Evolutionary conservation across 2,888 invertebrate genomes (phyloP), one percentile per base, ranked within the genome.

Genomic region (Acanthococcus lagerstroemiae): DNA sequence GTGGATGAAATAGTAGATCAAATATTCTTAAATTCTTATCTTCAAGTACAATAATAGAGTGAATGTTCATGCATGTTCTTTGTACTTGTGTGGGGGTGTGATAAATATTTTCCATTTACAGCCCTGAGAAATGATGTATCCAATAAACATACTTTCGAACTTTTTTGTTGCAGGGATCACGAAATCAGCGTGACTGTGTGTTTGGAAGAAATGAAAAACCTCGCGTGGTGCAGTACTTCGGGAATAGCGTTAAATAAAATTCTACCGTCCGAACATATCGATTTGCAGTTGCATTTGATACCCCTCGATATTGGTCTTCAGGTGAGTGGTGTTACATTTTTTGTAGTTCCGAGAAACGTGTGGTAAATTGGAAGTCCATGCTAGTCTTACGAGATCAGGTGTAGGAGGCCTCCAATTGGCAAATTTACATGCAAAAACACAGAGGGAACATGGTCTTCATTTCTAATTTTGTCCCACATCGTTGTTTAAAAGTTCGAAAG

Each of bases 141-240:
- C 12, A 37, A 37, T 37, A 3, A 37, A n/a, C 37, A 37, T 15
- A n/a, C 37, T 37, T 3, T 37, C 12, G 37, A 15, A 37, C 37
- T 48, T 48, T 48, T 2, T n/a, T 58, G 25, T 58, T 52, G 5
- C 22, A 61, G 60, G n/a, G 50, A 61, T 50, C 48, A n/a, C 22
- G 60, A 61, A 22, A n/a, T 61, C 4, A 61, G 26, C 30, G 26
- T 61, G 26, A 25, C 48, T 1, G 22, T 61, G n/a, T 50, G 21
- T 22, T 50, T 61, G 19, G 60, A 61, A 21, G 60, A 61, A 50
- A 50, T 48, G 60, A 61, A 61, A 15, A 61, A 27, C 50, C 27
- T 61, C n/a, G 50, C 30, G n/a, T 61, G 60, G 60, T 61, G 60
- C 30, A 50, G 50, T 19, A 61, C 22, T 3, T 61, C 60, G 3